Percentiles rank a stretch among this genome's conserved stretches.
These are phyloP conservation scores for Drosophila lini DNA, from an alignment of 1,140 invertebrate genomes.

Conservation along the genomic window DNA sequence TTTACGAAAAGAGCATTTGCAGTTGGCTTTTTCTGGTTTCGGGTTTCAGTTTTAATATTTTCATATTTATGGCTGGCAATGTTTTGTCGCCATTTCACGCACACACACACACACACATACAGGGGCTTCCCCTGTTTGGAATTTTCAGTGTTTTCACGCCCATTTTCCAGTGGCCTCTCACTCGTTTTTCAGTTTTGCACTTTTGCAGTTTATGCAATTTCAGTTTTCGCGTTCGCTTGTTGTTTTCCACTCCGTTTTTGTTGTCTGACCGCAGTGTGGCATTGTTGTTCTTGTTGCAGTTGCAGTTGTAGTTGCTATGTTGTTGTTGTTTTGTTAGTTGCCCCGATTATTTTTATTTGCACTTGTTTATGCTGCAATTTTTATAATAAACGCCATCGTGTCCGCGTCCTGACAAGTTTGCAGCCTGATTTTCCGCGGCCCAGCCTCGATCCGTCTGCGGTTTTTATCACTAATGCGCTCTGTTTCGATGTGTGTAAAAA, in stretches of 20 bases:
- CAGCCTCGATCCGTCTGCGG: conserved; percentile 50
- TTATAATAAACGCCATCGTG: conserved; percentile 54
- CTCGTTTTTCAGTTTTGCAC: conserved; percentile 52
- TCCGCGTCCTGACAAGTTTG: conserved; percentile 17
- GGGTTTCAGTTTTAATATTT: conserved; percentile 14
- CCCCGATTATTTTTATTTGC: conserved; percentile 53
- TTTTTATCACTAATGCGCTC: conserved; percentile 56
- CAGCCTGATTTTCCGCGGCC: conserved; percentile 1
- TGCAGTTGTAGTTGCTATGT: not conserved
- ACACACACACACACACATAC: not conserved
- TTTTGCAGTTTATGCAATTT: conserved; percentile 54
- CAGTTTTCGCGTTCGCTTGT: conserved; percentile 20
- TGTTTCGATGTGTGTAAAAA: conserved; percentile 31
- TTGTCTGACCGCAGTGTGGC: conserved; percentile 46
- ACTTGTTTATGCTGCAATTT: conserved; percentile 64
- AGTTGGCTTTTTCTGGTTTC: not conserved
- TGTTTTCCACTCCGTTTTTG: conserved; percentile 12
- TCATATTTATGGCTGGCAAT: conserved; percentile 44
- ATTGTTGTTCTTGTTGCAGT: conserved; percentile 35
- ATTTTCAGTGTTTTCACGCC: conserved; percentile 25
- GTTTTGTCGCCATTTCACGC: conserved; percentile 41
- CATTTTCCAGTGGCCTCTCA: conserved; percentile 12
- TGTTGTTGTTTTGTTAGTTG: conserved; percentile 32
- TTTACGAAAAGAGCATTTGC: conserved; percentile 6
- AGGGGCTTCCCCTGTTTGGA: conserved; percentile 4